Percentiles rank a stretch among this genome's conserved stretches.
These are phyloP conservation scores for Petrolisthes manimaculis DNA, from an alignment of 2,888 invertebrate species.

Conservation along the genomic window DNA sequence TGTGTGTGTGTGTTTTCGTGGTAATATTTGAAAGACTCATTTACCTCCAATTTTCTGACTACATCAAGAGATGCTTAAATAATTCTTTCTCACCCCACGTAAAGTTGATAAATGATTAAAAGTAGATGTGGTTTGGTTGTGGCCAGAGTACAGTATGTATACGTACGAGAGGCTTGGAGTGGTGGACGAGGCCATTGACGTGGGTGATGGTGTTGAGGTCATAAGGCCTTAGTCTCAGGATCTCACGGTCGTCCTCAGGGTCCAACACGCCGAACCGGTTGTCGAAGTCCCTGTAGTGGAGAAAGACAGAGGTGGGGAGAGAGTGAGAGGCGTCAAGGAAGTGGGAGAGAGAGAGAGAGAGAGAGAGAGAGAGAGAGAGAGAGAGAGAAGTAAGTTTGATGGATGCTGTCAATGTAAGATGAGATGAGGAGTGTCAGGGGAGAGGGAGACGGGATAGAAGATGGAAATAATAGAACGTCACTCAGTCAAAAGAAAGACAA, in stretches of 20 bases:
- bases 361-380: neutral
- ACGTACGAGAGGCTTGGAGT: neutral
- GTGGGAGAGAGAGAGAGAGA: neutral
- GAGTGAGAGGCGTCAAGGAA: neutral
- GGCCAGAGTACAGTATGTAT: neutral
- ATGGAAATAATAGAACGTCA: no score
- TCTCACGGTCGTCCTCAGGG: slow-evolving; percentile 3
- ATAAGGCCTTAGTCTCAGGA: neutral
- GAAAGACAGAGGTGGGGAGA: neutral
- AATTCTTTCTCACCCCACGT: no score
- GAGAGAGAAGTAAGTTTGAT: neutral
- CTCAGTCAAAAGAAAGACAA: no score
- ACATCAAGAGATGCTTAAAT: no score
- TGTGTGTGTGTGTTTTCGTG: no score
- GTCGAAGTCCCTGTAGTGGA: slow-evolving; percentile 12
- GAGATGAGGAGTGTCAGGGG: neutral
- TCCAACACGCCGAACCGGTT: slow-evolving; percentile 14
- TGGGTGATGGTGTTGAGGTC: neutral
- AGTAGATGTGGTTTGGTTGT: neutral
- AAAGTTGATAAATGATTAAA: no score
- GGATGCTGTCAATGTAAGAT: neutral
- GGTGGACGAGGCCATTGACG: neutral
- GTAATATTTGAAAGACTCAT: no score
- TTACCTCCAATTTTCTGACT: no score
- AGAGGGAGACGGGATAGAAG: neutral